Evolutionary conservation across 2,888 invertebrate genomes (phyloP), one percentile per base, ranked within the genome.

Genomic region (Biston betularia): DNA sequence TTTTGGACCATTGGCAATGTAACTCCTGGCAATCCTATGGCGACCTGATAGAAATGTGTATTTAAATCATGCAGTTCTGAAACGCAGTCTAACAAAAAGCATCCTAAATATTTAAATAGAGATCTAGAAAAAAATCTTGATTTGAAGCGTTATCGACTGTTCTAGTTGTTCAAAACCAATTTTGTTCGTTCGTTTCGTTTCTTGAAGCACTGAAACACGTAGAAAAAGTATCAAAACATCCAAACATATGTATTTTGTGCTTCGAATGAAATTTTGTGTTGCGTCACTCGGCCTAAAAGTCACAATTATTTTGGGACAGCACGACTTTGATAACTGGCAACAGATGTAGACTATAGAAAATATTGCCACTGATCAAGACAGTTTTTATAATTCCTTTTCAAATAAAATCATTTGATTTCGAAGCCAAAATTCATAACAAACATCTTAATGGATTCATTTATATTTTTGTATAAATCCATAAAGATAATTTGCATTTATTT

Each of bases 281-380:
- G 48, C 54, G 35, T 42, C 49, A 48, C 10, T 38, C 24, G 14
- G 15, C 48, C 35, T 59, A 44, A 42, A 44, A 35, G 24, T 49
- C 48, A 42, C 54, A 14, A 48, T 59, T 65, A 65, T 65, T 59
- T 59, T 15, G 48, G 49, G 65, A 55, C n/a, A 9, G 44, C 46
- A 44, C 12, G 33, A 3, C 15, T 48, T 49, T 63, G 59, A 63
- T 59, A 61, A 15, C 45, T 40, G 52, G 42, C 49, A 59, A 35
- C 65, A 66, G 58, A 63, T 42, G 65, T 48, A 45, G 45, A 49
- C 58, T 44, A 6, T 12, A 45, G 45, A 33, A 54, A 55, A 59
- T 56, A 50, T 53, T 40, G 40, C 55, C 63, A 24, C 24, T 24
- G 15, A 8, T 34, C 62, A 8, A 48, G 48, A 38, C 10, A 3